Conservation (phyloP, 2,888 invertebrate species). For the Rhingia rostrata region DNA sequence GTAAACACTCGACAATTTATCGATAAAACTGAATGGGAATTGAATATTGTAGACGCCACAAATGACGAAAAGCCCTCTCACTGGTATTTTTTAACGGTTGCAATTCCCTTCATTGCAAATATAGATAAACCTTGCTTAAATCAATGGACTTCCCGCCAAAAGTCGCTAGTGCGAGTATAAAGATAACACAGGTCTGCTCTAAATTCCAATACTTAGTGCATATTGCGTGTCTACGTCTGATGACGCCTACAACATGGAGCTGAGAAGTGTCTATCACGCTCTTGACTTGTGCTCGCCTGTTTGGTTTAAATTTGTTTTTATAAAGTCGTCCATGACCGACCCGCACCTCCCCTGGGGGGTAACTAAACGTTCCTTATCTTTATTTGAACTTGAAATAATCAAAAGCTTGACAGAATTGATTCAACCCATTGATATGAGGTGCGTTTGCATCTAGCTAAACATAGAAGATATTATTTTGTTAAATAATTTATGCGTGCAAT, state of each 20-base stretch:
- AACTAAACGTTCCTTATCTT: slow-evolving; percentile 29
- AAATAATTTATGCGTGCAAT: no score
- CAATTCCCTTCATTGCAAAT: no score
- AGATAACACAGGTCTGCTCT: neutral
- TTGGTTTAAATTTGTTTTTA: slow-evolving; percentile 1
- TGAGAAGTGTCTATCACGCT: slow-evolving; percentile 48
- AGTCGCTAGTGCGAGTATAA: neutral
- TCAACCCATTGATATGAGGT: slow-evolving; percentile 6
- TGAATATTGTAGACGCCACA: no score
- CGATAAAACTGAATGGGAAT: no score
- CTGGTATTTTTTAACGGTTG: no score
- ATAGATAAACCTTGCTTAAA: no score
- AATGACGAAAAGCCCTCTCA: no score
- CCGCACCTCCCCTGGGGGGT: neutral
- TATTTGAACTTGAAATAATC: slow-evolving; percentile 43
- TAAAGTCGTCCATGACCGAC: neutral
- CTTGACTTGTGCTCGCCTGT: slow-evolving; percentile 23
- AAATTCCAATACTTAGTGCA: neutral
- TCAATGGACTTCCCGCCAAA: slow-evolving; percentile 6
- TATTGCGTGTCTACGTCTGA: neutral
- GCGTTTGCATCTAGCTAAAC: no score
- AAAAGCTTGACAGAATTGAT: slow-evolving; percentile 2
- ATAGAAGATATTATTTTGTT: no score
- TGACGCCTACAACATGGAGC: slow-evolving; percentile 23
- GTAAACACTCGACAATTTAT: no score